A percentile compares a stretch with the other conserved stretches of the same genome.
Evolutionary conservation across 2,797 vertebrate genomes (phyloP).

Genomic region (Pampus argenteus): DNA sequence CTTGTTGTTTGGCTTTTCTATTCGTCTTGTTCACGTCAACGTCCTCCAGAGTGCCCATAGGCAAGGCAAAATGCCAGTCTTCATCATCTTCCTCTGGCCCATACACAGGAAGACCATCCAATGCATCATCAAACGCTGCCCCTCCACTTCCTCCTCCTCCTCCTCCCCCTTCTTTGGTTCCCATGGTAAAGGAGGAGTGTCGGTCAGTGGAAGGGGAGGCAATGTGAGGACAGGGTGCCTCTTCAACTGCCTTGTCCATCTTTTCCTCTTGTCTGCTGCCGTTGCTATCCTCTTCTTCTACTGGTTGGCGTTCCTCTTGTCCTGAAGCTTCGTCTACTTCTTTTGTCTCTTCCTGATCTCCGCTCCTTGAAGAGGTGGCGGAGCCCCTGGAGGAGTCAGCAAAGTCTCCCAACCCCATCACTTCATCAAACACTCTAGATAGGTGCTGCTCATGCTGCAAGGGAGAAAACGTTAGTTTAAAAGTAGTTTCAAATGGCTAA

Average conservation of each 20-base stretch:
- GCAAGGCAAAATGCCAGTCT: slow-evolving; percentile 79
- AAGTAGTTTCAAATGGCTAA: not conserved
- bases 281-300: slow-evolving; percentile 64
- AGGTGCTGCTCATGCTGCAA: slow-evolving; percentile 73
- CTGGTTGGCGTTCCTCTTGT: slow-evolving; percentile 40
- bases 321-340: slow-evolving; percentile 47
- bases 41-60: slow-evolving; percentile 62
- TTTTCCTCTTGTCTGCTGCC: slow-evolving; percentile 67
- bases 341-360: slow-evolving; percentile 58
- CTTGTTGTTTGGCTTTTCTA: slow-evolving; percentile 16
- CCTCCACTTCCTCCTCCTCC: slow-evolving; percentile 59
- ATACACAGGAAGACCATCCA: slow-evolving; percentile 71
- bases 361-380: slow-evolving; percentile 70
- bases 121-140: slow-evolving; percentile 69
- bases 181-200: slow-evolving; percentile 46
- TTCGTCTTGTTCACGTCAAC: slow-evolving; percentile 45
- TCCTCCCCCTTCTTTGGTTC: slow-evolving; percentile 43
- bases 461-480: not conserved
- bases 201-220: slow-evolving; percentile 44
- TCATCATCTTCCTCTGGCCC: slow-evolving; percentile 77
- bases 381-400: slow-evolving; percentile 79
- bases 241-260: slow-evolving; percentile 45
- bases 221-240: slow-evolving; percentile 34
- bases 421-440: slow-evolving; percentile 79
- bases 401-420: slow-evolving; percentile 79